A percentile compares a stretch with the other conserved stretches of the same genome.
Evolutionary conservation across 2,113 vertebrate species (phyloP).

Genomic region (Otis tarda): DNA sequence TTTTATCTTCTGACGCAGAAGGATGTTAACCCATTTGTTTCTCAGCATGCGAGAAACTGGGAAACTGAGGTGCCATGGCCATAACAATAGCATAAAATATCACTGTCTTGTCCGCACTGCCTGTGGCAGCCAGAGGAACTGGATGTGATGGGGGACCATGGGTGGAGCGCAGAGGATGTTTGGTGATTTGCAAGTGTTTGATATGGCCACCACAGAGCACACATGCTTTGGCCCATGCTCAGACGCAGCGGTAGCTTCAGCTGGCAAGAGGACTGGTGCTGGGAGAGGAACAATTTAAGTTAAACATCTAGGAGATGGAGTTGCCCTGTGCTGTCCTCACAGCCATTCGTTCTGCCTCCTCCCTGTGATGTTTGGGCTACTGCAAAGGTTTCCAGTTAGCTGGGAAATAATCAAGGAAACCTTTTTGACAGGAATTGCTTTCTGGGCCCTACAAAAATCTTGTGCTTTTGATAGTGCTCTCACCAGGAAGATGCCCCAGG

Average conservation of each 20-base stretch:
- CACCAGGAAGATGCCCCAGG: background rate
- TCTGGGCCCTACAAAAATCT: background rate
- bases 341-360: background rate
- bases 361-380: background rate
- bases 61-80: background rate
- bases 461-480: background rate
- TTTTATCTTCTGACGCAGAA: background rate
- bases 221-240: background rate
- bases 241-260: accelerated
- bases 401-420: background rate
- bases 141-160: background rate
- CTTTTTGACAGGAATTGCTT: background rate
- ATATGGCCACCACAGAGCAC: accelerated
- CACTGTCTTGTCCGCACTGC: accelerated
- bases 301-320: background rate
- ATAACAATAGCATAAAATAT: background rate
- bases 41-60: background rate
- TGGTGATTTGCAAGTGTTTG: background rate
- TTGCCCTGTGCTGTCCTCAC: background rate
- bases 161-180: background rate
- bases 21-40: background rate
- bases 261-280: background rate
- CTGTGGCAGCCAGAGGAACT: background rate
- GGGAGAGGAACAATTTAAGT: background rate
- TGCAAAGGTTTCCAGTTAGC: background rate